Evolutionary conservation across 2,797 vertebrate genomes (phyloP), one percentile per base, ranked within the genome.

Genomic region (Acrossocheilus wenchowensis): DNA sequence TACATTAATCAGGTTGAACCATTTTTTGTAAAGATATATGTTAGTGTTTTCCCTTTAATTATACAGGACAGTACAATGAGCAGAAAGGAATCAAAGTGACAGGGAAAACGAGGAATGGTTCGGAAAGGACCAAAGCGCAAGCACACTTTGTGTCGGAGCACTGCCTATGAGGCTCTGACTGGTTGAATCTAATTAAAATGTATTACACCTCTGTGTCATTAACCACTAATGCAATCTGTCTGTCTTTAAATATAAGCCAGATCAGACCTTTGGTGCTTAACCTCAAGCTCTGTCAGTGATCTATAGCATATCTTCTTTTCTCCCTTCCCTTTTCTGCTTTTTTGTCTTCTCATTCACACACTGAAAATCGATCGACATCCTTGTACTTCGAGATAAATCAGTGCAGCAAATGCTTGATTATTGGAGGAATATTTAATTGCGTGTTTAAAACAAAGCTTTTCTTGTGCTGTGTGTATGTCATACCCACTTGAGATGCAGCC

Each of bases 231-330:
- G 54, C 23, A 21, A 6, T 71, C 85, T 89, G 39, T 52, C 84
- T 89, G 43, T 92, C 88, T 91, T 41, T 89, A 86, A 73, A 80
- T 87, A 89, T 84, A 74, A 54, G 45, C 30, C 41, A 64, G 71
- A 84, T 85, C 75, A 86, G 54, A 82, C 68, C 62, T 85, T 17
- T 50, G 39, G 57, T 48, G 15, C 19, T 48, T 87, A 57, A 81
- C 81, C 81, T 83, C 12, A 30, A 87, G 54, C 60, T 78, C 52
- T 79, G 82, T 52, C 83, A 69, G 43, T 84, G 66, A 41, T 83
- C 52, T 50, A 48, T 75, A 15, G 7, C 30, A 54, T 36, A 12
- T 50, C 8, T 54, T 21, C 19, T 54, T 36, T 85, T 43, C 10
- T 21, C 48, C 39, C n/a, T 71, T 64, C 3, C 43, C 26, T 77